Conservation (phyloP, 2,888 invertebrate genomes). For the Leptinotarsa peninsularis region DNA sequence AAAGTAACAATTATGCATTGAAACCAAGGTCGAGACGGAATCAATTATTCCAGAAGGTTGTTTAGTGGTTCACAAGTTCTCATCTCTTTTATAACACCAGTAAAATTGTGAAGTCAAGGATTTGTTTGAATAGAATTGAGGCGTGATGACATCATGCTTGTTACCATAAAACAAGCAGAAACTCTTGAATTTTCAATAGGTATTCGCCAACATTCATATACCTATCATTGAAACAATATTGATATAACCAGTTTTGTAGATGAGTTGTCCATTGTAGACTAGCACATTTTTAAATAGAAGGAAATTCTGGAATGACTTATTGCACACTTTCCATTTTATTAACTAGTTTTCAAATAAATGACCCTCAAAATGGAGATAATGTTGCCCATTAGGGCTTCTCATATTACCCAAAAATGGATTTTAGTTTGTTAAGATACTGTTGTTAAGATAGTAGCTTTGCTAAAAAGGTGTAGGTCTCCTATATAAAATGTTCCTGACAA, state of each 20-base stretch:
- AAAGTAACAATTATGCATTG: slow-evolving; percentile 4
- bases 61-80: slow-evolving; percentile 8
- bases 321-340: no score
- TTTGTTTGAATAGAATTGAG: slow-evolving; percentile 4
- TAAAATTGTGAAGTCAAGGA: not conserved
- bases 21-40: slow-evolving; percentile 8
- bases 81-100: slow-evolving; percentile 3
- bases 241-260: not conserved
- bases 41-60: not conserved
- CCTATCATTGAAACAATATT: not conserved
- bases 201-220: slow-evolving; percentile 4
- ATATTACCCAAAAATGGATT: no score
- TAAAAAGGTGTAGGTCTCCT: no score
- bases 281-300: no score
- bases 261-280: not conserved
- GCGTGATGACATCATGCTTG: slow-evolving; percentile 4
- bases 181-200: slow-evolving; percentile 11
- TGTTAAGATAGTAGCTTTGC: no score
- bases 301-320: no score
- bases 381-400: no score
- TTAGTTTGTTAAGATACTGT: no score
- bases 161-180: not conserved
- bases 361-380: no score
- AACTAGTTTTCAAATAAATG: no score
- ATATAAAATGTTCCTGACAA: no score